Evolutionary conservation across 2,113 vertebrate species (phyloP), one percentile per base, ranked within the genome.

Genomic region (Gymnorhina tibicen): DNA sequence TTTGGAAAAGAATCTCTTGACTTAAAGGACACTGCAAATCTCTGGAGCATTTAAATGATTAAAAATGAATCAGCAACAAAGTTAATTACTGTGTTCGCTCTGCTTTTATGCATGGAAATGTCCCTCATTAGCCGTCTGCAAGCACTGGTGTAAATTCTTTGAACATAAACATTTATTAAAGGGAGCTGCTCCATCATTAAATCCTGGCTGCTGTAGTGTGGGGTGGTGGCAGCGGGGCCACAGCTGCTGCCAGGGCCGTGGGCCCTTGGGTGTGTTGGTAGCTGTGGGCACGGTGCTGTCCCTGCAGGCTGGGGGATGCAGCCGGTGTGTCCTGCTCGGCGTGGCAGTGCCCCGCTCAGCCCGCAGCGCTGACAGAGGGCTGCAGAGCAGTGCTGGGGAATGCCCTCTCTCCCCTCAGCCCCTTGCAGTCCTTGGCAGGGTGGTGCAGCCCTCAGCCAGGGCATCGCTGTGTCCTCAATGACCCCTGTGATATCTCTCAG

Each of bases 51-150:
- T 93, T 66, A 83, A 91, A 78, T 94, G 96, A 96, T 97, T 94
- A 96, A 93, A 97, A 96, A 92, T 93, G 90, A 92, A 96, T 96
- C 83, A 86, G 93, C 96, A 95, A 74, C 96, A 93, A 92, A 96
- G 96, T 94, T 97, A 96, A 96, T 96, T 95, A 96, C 96, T 75
- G 49, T 81, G 88, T 74, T 95, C 73, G 3, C 79, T 74, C 79
- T 41, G 93, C 95, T 86, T 95, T 94, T 96, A 78, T 91, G 95
- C 96, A 96, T 95, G 52, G 92, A 88, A 95, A 95, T 91, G 85
- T 92, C 93, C 92, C 96, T 96, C 93, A 96, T 97, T 96, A 96
- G 84, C 88, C 28, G 60, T 58, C 85, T 75, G 85, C 21, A 82
- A 94, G 92, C 88, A 8, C 92, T 49, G 90, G 85, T 80, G 63